Evolutionary conservation across 2,797 vertebrate species (phyloP).

Genomic region (Betta splendens): DNA sequence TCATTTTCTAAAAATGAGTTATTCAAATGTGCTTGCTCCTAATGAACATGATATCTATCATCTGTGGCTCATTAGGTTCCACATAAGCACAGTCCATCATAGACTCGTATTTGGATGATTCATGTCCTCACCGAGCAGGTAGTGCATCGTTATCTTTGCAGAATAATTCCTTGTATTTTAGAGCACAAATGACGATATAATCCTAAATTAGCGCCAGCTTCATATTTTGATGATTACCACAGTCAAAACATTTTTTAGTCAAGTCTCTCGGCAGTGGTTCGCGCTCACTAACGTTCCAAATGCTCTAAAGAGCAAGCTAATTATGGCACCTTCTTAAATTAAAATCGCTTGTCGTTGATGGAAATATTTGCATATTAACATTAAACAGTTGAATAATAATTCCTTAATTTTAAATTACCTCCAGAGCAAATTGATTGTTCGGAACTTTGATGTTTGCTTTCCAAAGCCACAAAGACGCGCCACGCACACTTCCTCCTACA

Average conservation of each 20-base stretch:
- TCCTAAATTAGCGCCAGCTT: slow-evolving; percentile 30
- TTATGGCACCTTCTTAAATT: background rate
- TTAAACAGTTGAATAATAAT: background rate
- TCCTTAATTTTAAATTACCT: no score
- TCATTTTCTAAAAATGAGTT: slow-evolving; percentile 65
- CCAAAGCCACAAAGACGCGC: background rate
- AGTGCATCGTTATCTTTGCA: slow-evolving; percentile 51
- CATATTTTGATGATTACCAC: slow-evolving; percentile 12
- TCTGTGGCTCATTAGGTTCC: slow-evolving; percentile 75
- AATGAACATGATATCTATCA: slow-evolving; percentile 76
- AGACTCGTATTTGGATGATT: slow-evolving; percentile 63
- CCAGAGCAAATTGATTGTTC: no score
- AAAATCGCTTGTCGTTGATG: background rate
- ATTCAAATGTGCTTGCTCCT: slow-evolving; percentile 63
- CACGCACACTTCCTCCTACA: background rate
- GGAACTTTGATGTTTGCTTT: background rate
- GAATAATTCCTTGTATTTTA: slow-evolving; percentile 40
- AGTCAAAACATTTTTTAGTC: slow-evolving; percentile 20
- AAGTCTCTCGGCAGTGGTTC: background rate
- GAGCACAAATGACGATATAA: slow-evolving; percentile 35
- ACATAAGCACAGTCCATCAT: slow-evolving; percentile 75
- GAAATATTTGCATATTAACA: background rate
- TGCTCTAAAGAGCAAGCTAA: background rate
- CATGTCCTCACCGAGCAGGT: slow-evolving; percentile 55
- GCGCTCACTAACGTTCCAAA: background rate